Percentiles rank a stretch among this genome's conserved stretches.
phyloP scores from a whole-genome alignment of 1,140 invertebrate genomes.

The Tribolium castaneum region DNA sequence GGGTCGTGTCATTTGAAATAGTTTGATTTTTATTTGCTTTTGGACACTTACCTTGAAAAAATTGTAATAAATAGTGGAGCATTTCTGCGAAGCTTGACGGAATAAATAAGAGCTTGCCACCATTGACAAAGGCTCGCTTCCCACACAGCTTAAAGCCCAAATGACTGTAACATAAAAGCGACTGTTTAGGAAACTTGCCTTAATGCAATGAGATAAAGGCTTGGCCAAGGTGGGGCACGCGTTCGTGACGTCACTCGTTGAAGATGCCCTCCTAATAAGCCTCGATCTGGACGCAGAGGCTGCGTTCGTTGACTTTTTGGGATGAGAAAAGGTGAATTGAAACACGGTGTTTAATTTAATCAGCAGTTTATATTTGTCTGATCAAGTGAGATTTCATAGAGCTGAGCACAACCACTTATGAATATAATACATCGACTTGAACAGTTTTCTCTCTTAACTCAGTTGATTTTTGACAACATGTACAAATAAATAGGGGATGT shows the following conservation, averaged over 20 bases:
- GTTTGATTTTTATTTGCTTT: too few species aligned
- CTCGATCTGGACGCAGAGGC: slow-evolving; percentile 19
- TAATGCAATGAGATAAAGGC: slow-evolving; percentile 56
- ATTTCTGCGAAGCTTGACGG: too few species aligned
- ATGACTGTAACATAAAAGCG: slow-evolving; percentile 54
- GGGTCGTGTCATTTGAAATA: slow-evolving; percentile 13
- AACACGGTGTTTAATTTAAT: slow-evolving; percentile 44
- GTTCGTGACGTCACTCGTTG: slow-evolving; percentile 56
- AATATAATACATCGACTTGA: slow-evolving; percentile 54
- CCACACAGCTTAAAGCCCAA: slow-evolving; percentile 52
- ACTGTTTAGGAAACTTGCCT: slow-evolving; percentile 58
- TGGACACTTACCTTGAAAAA: too few species aligned
- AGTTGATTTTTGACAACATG: slow-evolving; percentile 50
- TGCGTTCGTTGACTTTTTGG: slow-evolving; percentile 40
- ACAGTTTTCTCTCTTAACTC: slow-evolving; percentile 51
- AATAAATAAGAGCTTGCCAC: slow-evolving; percentile 41
- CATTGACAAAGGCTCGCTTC: slow-evolving; percentile 54
- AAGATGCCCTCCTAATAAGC: slow-evolving; percentile 55
- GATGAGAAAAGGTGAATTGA: slow-evolving; percentile 32
- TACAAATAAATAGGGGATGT: slow-evolving; percentile 58
- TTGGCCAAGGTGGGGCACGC: slow-evolving; percentile 59
- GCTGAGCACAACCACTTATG: slow-evolving; percentile 55
- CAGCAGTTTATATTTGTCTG: slow-evolving; percentile 55
- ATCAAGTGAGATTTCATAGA: slow-evolving; percentile 54
- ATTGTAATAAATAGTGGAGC: too few species aligned